These are phyloP conservation scores for Acrobeloides nanus DNA, from an alignment of 2,888 invertebrate genomes.

Conservation along the genomic window DNA sequence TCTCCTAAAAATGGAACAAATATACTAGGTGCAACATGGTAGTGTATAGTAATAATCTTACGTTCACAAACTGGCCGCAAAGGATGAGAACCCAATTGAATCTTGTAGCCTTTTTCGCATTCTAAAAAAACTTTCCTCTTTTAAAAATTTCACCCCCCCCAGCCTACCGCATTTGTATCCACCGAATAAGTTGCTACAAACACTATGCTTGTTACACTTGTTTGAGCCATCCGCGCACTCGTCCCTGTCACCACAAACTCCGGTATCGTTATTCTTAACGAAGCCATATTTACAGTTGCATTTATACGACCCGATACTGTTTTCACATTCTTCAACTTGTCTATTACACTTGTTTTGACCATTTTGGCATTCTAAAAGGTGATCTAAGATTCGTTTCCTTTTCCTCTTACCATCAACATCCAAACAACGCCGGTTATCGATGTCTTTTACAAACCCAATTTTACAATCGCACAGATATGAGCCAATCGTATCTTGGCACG, in stretches of 20 bases:
- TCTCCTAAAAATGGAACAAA: too few species aligned
- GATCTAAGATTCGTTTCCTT: conserved; percentile 1
- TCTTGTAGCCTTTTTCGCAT: background rate
- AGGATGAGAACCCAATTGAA: conserved; percentile 2
- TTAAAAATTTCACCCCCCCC: too few species aligned
- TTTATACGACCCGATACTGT: conserved; percentile 9
- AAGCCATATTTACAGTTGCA: conserved; percentile 11
- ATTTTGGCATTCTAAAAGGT: conserved; percentile 3
- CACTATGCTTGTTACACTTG: conserved; percentile 4
- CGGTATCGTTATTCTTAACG: background rate
- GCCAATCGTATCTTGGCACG: conserved; percentile 5
- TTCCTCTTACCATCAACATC: background rate
- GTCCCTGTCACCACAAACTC: background rate
- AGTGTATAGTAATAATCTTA: too few species aligned
- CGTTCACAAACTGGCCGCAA: conserved; percentile 8
- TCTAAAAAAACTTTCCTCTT: background rate
- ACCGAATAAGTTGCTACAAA: conserved; percentile 1
- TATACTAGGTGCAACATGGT: too few species aligned
- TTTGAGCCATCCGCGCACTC: conserved; percentile 4
- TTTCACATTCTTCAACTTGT: conserved; percentile 9
- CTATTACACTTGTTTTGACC: conserved; percentile 11
- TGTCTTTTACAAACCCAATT: background rate
- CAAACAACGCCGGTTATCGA: conserved; percentile 7
- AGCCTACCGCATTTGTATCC: conserved; percentile 1
- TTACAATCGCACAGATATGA: conserved; percentile 2